A percentile compares a stretch with the other conserved stretches of the same genome.
Conservation (phyloP, 2,888 invertebrate species). For the Drosophila atroscutellata region DNA sequence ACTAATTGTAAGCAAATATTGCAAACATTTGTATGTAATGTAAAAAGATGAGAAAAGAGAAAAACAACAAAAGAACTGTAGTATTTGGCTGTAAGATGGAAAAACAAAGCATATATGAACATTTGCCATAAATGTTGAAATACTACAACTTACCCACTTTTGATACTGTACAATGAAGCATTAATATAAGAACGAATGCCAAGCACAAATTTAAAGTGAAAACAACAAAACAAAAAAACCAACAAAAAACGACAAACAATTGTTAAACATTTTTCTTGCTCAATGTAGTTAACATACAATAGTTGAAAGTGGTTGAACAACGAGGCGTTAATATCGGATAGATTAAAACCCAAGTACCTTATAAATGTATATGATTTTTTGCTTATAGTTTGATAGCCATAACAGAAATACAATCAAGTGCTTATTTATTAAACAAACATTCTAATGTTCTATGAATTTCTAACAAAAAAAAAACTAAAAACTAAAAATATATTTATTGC, state of each 20-base stretch:
- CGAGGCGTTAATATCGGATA: slow-evolving; percentile 54
- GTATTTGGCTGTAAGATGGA: slow-evolving; percentile 66
- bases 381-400: slow-evolving; percentile 59
- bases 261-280: slow-evolving; percentile 67
- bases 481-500: slow-evolving; percentile 42
- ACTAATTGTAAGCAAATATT: slow-evolving; percentile 72
- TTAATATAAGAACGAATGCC: slow-evolving; percentile 56
- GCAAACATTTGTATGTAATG: slow-evolving; percentile 53
- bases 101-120: slow-evolving; percentile 27
- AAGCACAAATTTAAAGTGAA: slow-evolving; percentile 60
- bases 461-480: slow-evolving; percentile 1
- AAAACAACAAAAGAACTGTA: slow-evolving; percentile 53
- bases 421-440: slow-evolving; percentile 57
- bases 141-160: slow-evolving; percentile 42
- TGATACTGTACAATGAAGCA: slow-evolving; percentile 65
- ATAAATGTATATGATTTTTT: slow-evolving; percentile 73
- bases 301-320: slow-evolving; percentile 31
- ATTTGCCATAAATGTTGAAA: slow-evolving; percentile 40
- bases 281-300: slow-evolving; percentile 66
- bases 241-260: slow-evolving; percentile 48
- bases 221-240: slow-evolving; percentile 36
- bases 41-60: slow-evolving; percentile 31
- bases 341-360: slow-evolving; percentile 79
- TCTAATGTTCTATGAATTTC: slow-evolving; percentile 39
- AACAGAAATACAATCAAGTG: slow-evolving; percentile 47